phyloP scores from a whole-genome alignment of 2,113 vertebrate species.

The Marmota flaviventris region DNA sequence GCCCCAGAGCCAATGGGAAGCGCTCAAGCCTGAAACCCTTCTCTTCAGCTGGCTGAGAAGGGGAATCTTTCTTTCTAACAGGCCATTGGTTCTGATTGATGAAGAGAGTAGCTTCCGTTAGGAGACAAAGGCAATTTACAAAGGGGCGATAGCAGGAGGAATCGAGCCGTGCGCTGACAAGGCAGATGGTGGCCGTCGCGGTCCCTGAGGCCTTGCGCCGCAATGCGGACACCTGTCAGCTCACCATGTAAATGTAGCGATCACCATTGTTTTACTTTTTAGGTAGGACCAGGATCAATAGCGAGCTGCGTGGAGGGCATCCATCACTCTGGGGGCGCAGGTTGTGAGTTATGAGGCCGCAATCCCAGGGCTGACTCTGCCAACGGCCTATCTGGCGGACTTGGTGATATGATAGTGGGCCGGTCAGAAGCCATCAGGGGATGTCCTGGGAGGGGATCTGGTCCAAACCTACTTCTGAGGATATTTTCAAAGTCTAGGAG shows the following conservation, averaged over 20 bases:
- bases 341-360: neutral
- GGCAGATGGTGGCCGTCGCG: neutral
- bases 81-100: slow-evolving; percentile 78
- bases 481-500: neutral
- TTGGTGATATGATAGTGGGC: accelerated
- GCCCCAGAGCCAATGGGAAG: neutral
- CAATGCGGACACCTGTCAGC: neutral
- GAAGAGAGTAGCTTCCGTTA: slow-evolving; percentile 57
- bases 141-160: slow-evolving; percentile 52
- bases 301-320: slow-evolving; percentile 48
- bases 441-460: too few relatives aligned
- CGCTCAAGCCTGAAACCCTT: slow-evolving; percentile 54
- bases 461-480: accelerated
- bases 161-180: slow-evolving; percentile 54
- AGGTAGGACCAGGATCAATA: slow-evolving; percentile 65
- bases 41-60: slow-evolving; percentile 29
- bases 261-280: slow-evolving; percentile 62
- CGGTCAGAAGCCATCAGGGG: too few relatives aligned
- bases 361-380: neutral
- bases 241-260: slow-evolving; percentile 42
- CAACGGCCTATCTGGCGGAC: neutral
- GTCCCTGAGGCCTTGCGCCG: neutral
- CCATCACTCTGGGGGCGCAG: slow-evolving; percentile 59
- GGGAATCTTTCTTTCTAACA: slow-evolving; percentile 74
- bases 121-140: slow-evolving; percentile 79